Conservation (phyloP, 1,140 invertebrate species). For the Trichonephila clavata region DNA sequence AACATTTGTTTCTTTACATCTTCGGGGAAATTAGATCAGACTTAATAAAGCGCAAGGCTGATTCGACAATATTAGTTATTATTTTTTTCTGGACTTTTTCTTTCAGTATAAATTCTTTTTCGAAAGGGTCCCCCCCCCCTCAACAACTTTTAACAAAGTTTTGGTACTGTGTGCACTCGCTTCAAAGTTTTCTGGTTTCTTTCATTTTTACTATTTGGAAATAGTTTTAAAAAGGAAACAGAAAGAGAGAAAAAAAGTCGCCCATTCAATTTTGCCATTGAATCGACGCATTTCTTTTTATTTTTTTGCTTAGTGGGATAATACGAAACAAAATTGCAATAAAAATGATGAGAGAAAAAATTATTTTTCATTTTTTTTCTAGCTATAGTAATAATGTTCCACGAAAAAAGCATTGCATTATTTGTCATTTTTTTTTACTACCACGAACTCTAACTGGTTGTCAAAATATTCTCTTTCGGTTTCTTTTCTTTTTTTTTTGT, state of each 20-base stretch:
- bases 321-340: conserved; percentile 18
- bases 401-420: conserved; percentile 16
- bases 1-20: background rate
- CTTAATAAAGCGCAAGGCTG: conserved; percentile 6
- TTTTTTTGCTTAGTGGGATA: background rate
- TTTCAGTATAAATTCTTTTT: background rate
- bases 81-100: background rate
- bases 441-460: conserved; percentile 33
- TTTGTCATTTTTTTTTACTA: background rate
- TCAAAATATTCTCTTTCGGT: background rate
- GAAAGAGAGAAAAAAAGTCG: background rate
- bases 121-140: background rate
- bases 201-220: conserved; percentile 4
- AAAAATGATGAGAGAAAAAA: background rate
- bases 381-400: background rate
- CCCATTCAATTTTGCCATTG: conserved; percentile 46
- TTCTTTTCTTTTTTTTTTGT: background rate
- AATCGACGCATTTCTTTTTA: background rate
- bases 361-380: background rate
- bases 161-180: background rate
- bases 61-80: conserved; percentile 21
- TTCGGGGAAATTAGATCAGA: background rate
- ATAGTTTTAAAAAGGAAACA: background rate
- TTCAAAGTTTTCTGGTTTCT: conserved; percentile 17
- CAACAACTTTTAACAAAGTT: conserved; percentile 47